Base-by-base conservation (phyloP, 2,888 invertebrate genomes). In the Phalera bucephala region DNA sequence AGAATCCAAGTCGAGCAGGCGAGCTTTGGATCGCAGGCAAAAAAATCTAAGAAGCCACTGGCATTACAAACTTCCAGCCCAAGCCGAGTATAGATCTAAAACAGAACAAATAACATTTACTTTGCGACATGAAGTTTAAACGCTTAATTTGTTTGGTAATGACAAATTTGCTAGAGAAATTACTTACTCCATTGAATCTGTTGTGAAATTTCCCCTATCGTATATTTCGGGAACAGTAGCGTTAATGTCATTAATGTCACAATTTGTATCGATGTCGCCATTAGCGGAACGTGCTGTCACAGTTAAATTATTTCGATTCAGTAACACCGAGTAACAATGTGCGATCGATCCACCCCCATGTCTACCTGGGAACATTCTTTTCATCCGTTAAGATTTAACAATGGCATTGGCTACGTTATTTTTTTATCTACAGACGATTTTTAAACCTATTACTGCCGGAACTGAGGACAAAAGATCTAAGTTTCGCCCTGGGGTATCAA, bases 391-490 rank as follows among this genome's bases (percentile, higher is more conserved):
- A 48, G 59, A 50, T 50, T 69, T 65, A 73, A 83, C 79, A 82
- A 82, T 74, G 40, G 64, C 55, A 53, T 62, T 60, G 65, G 60
- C 51, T 64, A 62, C 57, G 50, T 45, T 51, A 45, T 72, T 79
- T 83, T 80, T 81, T 79, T 66, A 68, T 59, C 67, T 65, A 42
- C 52, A 54, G 47, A 39, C 66, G 64, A 71, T 82, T 74, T 76
- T 77, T 83, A 54, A 72, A 76, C 52, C 75, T 77, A 80, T 86
- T 80, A 84, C 77, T 70, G 76, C 77, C 85, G 88, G 87, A 85
- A 80, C 80, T 80, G 56, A 55, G 69, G 66, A 86, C 85, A 88
- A 86, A 80, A 72, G 78, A 69, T 65, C 69, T 73, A 77, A 78
- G 80, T 78, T 77, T 72, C 64, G 69, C 33, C 70, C 61, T 60